These are phyloP conservation scores for Paedocypris sp. DNA, from an alignment of 2,113 vertebrate species.

Conservation along the genomic window DNA sequence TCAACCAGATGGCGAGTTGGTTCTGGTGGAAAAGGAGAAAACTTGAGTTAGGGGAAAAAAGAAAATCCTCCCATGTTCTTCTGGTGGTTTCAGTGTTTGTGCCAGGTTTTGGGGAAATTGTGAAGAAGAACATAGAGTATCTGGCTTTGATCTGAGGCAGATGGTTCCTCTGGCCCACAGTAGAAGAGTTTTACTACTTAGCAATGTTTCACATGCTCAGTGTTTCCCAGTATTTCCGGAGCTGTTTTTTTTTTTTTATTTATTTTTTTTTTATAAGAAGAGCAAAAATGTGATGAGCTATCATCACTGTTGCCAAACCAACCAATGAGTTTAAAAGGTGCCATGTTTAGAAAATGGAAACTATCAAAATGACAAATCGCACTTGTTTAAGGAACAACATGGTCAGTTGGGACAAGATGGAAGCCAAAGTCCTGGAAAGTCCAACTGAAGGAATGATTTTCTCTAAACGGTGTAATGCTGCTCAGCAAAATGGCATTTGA, in stretches of 20 bases:
- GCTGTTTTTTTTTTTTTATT: slow-evolving; percentile 25
- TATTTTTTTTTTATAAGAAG: slow-evolving; percentile 26
- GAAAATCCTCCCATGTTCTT: slow-evolving; percentile 13
- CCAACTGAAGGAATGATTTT: slow-evolving; percentile 28
- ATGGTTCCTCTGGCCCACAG: slow-evolving; percentile 39
- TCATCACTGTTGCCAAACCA: background rate
- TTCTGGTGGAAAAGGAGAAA: too few relatives aligned
- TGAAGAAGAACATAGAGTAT: slow-evolving; percentile 27
- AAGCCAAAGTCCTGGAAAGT: slow-evolving; percentile 30
- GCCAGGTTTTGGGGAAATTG: slow-evolving; percentile 12
- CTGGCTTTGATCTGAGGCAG: slow-evolving; percentile 42
- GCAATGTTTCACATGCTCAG: slow-evolving; percentile 25
- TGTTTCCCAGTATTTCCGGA: slow-evolving; percentile 32
- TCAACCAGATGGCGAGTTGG: too few relatives aligned
- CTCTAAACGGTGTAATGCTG: slow-evolving; percentile 18
- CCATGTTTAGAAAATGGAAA: slow-evolving; percentile 17
- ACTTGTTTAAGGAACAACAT: slow-evolving; percentile 31
- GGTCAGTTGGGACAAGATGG: slow-evolving; percentile 24
- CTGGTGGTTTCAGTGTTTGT: slow-evolving; percentile 15
- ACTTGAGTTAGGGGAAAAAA: slow-evolving; percentile 23
- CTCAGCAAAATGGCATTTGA: slow-evolving; percentile 25
- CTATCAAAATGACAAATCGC: slow-evolving; percentile 17
- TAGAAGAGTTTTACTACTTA: slow-evolving; percentile 24
- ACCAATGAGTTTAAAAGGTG: slow-evolving; percentile 10
- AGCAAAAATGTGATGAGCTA: slow-evolving; percentile 12